A percentile compares a stretch with the other conserved stretches of the same genome.
These are phyloP conservation scores for Bubo blakistoni DNA, from an alignment of 2,113 vertebrate species.

Conservation along the genomic window DNA sequence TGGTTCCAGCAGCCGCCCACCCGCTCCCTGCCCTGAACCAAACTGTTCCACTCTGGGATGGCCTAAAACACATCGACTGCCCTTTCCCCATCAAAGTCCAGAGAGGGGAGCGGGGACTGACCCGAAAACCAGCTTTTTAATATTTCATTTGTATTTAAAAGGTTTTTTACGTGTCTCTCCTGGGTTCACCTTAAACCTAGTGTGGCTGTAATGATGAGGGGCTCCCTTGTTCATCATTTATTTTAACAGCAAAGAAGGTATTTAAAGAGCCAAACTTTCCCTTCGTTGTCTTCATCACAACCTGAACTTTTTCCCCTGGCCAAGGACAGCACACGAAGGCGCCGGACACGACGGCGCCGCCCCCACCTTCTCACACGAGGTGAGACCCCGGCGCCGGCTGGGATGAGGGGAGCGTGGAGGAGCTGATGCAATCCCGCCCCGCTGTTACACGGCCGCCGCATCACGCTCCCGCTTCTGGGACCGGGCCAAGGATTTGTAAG, in stretches of 20 bases:
- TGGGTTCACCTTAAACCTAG: fast-evolving
- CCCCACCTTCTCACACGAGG: neutral
- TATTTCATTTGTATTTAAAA: neutral
- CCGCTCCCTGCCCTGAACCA: neutral
- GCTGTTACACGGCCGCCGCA: neutral
- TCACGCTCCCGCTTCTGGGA: neutral
- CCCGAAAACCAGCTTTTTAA: fast-evolving
- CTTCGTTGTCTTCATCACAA: fast-evolving
- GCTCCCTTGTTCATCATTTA: too few species aligned
- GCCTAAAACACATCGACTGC: fast-evolving
- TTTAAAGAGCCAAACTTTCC: too few species aligned
- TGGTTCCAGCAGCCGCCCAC: neutral
- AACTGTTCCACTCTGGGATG: neutral
- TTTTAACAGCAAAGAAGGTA: neutral
- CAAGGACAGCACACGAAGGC: fast-evolving
- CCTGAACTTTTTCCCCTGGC: neutral
- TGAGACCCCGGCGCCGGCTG: neutral
- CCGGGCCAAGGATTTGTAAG: neutral
- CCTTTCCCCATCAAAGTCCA: neutral
- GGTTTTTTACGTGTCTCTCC: neutral
- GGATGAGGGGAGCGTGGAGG: neutral
- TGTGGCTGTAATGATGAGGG: fast-evolving
- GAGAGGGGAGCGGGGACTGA: neutral
- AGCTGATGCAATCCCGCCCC: neutral
- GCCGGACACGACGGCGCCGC: neutral